Evolutionary conservation across 2,888 invertebrate genomes (phyloP).

Genomic region (Malthinus flaveolus): DNA sequence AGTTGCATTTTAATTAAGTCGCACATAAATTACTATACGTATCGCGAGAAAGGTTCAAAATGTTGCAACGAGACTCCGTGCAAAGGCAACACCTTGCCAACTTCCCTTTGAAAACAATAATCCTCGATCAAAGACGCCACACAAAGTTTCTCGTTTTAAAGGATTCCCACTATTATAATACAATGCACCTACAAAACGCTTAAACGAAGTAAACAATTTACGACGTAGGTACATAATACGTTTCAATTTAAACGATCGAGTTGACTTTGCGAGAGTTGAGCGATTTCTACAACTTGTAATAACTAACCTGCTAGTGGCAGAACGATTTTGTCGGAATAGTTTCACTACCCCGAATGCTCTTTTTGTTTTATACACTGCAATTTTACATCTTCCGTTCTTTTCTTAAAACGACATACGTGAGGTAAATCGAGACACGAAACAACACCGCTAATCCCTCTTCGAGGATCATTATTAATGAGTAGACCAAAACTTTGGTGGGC

Average conservation of each 20-base stretch:
- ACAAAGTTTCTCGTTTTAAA: conserved; percentile 14
- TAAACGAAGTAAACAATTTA: conserved; percentile 42
- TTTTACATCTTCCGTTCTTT: background rate
- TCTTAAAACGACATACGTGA: conserved; percentile 19
- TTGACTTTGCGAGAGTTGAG: conserved; percentile 35
- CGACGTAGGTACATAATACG: too few species aligned
- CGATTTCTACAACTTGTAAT: conserved; percentile 38
- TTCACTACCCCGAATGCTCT: conserved; percentile 2
- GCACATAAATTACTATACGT: background rate
- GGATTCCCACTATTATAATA: background rate
- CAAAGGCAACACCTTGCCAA: conserved; percentile 3
- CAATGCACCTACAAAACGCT: conserved; percentile 32
- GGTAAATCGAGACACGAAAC: conserved; percentile 34
- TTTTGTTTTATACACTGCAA: conserved; percentile 1
- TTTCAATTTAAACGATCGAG: conserved; percentile 37
- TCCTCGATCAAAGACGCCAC: conserved; percentile 12
- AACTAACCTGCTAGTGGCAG: conserved; percentile 36
- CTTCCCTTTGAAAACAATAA: conserved; percentile 10
- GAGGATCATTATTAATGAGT: conserved; percentile 46
- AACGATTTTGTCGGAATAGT: conserved; percentile 14
- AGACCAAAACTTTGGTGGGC: conserved; percentile 41
- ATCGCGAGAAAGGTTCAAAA: background rate
- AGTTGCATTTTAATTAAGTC: too few species aligned
- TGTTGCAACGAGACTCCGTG: conserved; percentile 3
- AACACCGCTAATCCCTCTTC: conserved; percentile 45